Evolutionary conservation across 2,113 vertebrate genomes (phyloP).

Genomic region (Cichladusa arquata): DNA sequence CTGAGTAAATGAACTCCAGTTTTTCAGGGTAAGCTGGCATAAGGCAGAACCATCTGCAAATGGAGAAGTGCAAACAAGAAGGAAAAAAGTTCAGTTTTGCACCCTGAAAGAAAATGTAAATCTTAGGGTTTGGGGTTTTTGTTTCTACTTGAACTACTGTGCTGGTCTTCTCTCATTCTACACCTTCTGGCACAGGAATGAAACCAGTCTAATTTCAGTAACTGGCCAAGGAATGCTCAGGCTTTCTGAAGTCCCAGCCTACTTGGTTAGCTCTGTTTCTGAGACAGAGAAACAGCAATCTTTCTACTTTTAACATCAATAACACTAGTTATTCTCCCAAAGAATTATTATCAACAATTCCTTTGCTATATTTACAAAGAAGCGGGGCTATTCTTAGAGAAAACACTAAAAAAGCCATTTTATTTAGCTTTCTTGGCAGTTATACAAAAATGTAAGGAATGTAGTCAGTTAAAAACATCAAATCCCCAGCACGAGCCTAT

Average conservation of each 20-base stretch:
- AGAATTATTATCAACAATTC: slow-evolving; percentile 69
- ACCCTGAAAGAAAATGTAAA: slow-evolving; percentile 5
- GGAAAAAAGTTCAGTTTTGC: background rate
- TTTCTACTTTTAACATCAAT: slow-evolving; percentile 66
- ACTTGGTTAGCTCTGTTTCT: slow-evolving; percentile 42
- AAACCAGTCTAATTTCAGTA: background rate
- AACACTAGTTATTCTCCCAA: slow-evolving; percentile 62
- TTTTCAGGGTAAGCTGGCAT: background rate
- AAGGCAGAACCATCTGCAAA: background rate
- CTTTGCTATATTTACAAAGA: slow-evolving; percentile 70
- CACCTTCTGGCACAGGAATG: slow-evolving; percentile 21
- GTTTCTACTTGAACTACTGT: background rate
- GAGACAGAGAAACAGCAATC: slow-evolving; percentile 53
- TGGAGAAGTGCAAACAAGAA: background rate
- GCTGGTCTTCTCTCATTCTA: background rate
- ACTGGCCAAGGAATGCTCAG: slow-evolving; percentile 16
- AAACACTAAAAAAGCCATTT: slow-evolving; percentile 80
- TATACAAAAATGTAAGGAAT: slow-evolving; percentile 87
- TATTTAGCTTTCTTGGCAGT: slow-evolving; percentile 87
- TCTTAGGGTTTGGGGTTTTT: background rate
- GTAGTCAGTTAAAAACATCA: slow-evolving; percentile 80
- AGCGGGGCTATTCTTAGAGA: slow-evolving; percentile 69
- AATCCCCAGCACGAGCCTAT: slow-evolving; percentile 70
- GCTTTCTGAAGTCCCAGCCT: slow-evolving; percentile 15
- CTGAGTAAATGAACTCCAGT: background rate